Conservation (phyloP, 2,113 vertebrate species). For the Mustela nigripes region DNA sequence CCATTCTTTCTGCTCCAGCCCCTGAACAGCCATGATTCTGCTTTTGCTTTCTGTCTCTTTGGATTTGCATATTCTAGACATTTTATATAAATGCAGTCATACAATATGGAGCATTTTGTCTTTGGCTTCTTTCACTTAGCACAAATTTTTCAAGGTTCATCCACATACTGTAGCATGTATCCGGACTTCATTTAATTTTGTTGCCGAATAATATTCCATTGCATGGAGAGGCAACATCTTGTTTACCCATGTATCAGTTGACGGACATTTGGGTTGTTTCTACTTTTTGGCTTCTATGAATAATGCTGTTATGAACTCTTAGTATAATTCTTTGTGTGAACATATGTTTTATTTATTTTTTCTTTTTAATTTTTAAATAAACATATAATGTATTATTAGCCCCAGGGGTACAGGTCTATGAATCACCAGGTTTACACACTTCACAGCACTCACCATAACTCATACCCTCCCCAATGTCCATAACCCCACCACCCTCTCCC, state of each 20-base stretch:
- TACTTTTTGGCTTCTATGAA: not conserved
- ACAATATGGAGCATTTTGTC: not conserved
- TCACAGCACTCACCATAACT: too few relatives aligned
- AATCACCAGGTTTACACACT: too few relatives aligned
- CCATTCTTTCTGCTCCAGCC: not conserved
- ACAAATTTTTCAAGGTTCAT: not conserved
- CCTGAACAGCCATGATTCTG: not conserved
- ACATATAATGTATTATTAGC: too few relatives aligned
- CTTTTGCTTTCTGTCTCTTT: not conserved
- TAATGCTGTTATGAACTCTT: not conserved
- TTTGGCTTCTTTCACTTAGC: not conserved
- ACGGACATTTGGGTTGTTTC: not conserved
- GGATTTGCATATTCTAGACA: not conserved
- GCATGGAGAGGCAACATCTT: not conserved
- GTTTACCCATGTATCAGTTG: not conserved
- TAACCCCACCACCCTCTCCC: too few relatives aligned
- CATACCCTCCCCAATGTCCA: too few relatives aligned
- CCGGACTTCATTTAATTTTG: not conserved
- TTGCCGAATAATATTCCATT: not conserved
- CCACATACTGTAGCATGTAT: not conserved
- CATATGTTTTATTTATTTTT: not conserved
- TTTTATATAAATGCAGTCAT: not conserved
- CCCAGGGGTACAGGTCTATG: too few relatives aligned
- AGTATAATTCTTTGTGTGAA: not conserved
- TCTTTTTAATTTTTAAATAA: too few relatives aligned